Conservation (phyloP, 1,140 invertebrate species). For the Musca domestica region DNA sequence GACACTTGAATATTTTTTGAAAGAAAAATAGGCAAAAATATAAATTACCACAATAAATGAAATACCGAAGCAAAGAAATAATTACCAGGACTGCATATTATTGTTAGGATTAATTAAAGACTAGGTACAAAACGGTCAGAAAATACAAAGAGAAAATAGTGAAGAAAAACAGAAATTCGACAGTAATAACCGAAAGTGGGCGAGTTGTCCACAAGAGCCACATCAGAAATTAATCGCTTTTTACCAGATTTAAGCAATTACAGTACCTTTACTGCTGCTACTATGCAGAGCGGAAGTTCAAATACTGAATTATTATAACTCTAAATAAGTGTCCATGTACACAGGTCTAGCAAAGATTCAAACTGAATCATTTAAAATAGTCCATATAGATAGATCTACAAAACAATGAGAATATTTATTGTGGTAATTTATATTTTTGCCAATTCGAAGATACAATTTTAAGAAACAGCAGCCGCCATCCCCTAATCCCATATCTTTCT, state of each 20-base stretch:
- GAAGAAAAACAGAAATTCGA: not conserved
- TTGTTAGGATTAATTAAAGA: not conserved
- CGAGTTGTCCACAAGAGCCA: not conserved
- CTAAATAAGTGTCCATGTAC: not conserved
- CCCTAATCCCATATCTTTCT: no score
- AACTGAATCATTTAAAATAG: not conserved
- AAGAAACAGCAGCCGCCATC: no score
- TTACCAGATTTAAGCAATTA: not conserved
- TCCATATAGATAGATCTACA: not conserved
- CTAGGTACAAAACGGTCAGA: not conserved
- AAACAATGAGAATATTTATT: not conserved
- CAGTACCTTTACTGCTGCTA: not conserved
- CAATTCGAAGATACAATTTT: no score
- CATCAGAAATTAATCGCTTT: not conserved
- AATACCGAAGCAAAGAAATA: not conserved
- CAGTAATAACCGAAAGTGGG: not conserved
- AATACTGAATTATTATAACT: not conserved
- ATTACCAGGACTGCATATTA: not conserved
- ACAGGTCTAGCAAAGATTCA: not conserved
- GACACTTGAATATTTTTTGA: not conserved
- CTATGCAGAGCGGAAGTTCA: not conserved
- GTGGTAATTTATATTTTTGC: no score
- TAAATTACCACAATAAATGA: not conserved
- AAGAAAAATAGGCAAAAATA: not conserved
- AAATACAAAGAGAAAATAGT: not conserved